Base-by-base conservation (phyloP, 2,797 vertebrate genomes). In the Myotis planiceps region DNA sequence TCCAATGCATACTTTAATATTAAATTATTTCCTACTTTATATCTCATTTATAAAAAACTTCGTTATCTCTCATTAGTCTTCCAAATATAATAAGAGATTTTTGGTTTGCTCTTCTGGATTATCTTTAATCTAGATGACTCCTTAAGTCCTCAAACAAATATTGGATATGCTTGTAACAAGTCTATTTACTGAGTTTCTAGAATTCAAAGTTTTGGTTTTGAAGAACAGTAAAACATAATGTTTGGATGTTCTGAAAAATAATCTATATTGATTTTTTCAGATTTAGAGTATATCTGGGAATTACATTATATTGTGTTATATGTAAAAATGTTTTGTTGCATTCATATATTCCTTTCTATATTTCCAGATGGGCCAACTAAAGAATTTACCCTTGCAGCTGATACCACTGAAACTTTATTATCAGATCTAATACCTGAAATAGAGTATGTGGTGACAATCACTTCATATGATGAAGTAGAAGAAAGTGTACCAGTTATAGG, bases 401-500 rank as follows among this genome's bases (percentile, higher is more conserved):
- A 99, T 78, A 98, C 98, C 75, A 99, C 99, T 27, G 98, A 99
- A 98, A 99, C 99, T 83, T 98, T 99, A 92, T 98, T 99, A 98
- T 98, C 98, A 96, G 99, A 99, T 92, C 99, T 99, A 96, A 98
- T 83, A 97, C 97, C 99, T 98, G 99, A 99, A 98, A 96, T 99
- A 98, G 99, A 99, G 76, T 99, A 99, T 97, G 90, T 98, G 60
- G 99, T 99, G 83, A 99, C 99, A 29, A 99, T 99, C 97, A 94
- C 97, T 83, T 99, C 99, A n/a, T 99, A 99, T 95, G 85, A 98
- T 23, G 98, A 99, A 90, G 98, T 97, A 68, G 98, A 99, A 94
- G 99, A 99, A 98, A 99, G 99, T 98, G 95, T 99, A 82, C 99
- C 99, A 94, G 98, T 99, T 96, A 99, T 99, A 95, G 99, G 99